phyloP scores from a whole-genome alignment of 2,888 invertebrate genomes.

The Balanococcus diminutus region DNA sequence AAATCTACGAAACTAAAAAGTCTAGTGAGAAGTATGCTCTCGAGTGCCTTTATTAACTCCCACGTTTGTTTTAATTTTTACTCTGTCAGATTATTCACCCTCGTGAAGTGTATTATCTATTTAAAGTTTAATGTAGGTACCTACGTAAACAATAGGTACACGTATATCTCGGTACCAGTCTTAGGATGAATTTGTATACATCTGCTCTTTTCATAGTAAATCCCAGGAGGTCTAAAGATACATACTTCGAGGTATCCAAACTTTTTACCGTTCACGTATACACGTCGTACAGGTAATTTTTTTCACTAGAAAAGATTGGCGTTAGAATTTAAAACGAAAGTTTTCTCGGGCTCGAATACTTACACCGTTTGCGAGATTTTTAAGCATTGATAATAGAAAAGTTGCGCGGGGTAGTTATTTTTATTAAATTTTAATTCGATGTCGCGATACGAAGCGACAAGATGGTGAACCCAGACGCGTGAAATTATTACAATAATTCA shows the following conservation, averaged over 20 bases:
- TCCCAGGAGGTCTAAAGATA: background rate
- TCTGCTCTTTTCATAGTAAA: background rate
- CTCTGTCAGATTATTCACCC: background rate
- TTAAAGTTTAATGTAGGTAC: no score
- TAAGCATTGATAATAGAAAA: background rate
- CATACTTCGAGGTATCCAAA: background rate
- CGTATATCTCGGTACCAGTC: background rate
- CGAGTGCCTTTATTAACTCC: background rate
- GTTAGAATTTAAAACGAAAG: background rate
- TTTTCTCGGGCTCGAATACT: background rate
- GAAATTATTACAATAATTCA: background rate
- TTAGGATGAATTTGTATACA: background rate
- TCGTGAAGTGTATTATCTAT: background rate
- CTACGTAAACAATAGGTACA: no score
- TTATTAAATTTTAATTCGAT: constrained; percentile 6
- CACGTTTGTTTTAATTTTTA: background rate
- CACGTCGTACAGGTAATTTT: background rate
- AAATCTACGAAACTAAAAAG: no score
- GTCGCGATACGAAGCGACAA: no score
- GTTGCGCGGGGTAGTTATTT: background rate
- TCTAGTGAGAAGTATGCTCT: background rate
- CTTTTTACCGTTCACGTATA: background rate
- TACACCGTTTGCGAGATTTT: background rate
- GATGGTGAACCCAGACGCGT: background rate
- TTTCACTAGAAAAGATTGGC: background rate